phyloP scores from a whole-genome alignment of 2,888 invertebrate species.

The Drosophila limbata region DNA sequence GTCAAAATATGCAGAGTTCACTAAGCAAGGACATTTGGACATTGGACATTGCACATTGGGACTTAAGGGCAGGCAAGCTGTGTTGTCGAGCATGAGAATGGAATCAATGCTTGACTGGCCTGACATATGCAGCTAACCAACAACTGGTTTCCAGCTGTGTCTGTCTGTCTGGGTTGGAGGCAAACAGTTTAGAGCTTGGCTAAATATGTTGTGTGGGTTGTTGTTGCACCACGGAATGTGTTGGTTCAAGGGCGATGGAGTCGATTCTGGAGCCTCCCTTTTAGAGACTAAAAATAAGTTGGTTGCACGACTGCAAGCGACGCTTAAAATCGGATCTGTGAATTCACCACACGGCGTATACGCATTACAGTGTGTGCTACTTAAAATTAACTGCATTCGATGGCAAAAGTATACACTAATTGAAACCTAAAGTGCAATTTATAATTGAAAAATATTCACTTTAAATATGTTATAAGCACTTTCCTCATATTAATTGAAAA shows the following conservation, averaged over 20 bases:
- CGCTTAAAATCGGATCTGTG: constrained; percentile 16
- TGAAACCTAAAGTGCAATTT: neutral
- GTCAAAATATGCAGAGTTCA: constrained; percentile 70
- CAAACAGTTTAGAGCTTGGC: constrained; percentile 12
- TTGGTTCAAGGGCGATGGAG: constrained; percentile 49
- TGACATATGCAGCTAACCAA: constrained; percentile 63
- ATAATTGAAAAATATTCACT: neutral
- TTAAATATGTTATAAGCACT: no score
- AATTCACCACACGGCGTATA: constrained; percentile 70
- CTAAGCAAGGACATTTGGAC: constrained; percentile 66
- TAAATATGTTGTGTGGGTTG: constrained; percentile 42
- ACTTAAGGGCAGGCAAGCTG: constrained; percentile 12
- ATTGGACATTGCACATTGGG: constrained; percentile 52
- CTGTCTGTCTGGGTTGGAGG: constrained; percentile 14
- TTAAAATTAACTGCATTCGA: neutral
- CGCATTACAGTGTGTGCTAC: constrained; percentile 49
- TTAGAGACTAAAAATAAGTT: constrained; percentile 53
- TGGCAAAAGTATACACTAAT: neutral
- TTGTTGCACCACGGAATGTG: constrained; percentile 20
- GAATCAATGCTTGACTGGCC: constrained; percentile 64
- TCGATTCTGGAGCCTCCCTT: constrained; percentile 22
- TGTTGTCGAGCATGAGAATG: constrained; percentile 7
- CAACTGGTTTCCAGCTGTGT: constrained; percentile 77
- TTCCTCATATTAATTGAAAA: no score
- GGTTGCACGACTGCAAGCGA: constrained; percentile 10